Base-by-base conservation (phyloP, 2,113 vertebrate genomes). In the Tachuris rubrigastra region DNA sequence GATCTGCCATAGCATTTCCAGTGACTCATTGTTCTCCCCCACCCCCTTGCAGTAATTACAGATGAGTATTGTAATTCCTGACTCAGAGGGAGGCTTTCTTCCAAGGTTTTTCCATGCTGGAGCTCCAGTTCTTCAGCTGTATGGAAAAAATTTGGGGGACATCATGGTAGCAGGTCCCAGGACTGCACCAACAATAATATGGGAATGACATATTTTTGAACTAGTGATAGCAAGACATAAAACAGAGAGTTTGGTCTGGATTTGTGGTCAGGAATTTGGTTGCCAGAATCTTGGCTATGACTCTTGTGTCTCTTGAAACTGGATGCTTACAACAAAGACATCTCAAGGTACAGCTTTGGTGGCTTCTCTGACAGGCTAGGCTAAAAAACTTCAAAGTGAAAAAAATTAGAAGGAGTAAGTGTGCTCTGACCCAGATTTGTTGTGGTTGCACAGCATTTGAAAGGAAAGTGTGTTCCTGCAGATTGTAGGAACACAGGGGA, bases 51-150 rank as follows among this genome's bases (percentile, higher is more conserved):
- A 59, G 59, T 87, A 94, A 92, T 94, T 94, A 83, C 42, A 79
- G 78, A 62, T 73, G 42, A 82, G 77, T 39, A 9, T 88, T 95
- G 76, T 55, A 91, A 47, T 79, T 56, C 50, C 81, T 95, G 96
- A 88, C 85, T 96, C 91, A 78, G 92, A 82, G 53, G 53, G 75
- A 89, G n/a, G 55, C 27, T 85, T 94, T 42, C 41, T 94, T 91
- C 73, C 79, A 28, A 33, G 77, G 62, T 73, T 93, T 81, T 67
- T 79, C 39, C 27, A 0, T 65, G 65, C 52, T 74, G 75, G 30
- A 68, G 35, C 81, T 88, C 68, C 52, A 59, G 65, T 69, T 93
- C 49, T 86, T 82, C 35, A 72, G 9, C 52, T 5, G 2, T 50
- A 12, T 8, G 25, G 56, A 88, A 69, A 68, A 86, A 72, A 42